Percentiles rank a stretch among this genome's conserved stretches.
These are phyloP conservation scores for Cyrtonyx montezumae DNA, from an alignment of 2,113 vertebrate genomes.

Conservation along the genomic window DNA sequence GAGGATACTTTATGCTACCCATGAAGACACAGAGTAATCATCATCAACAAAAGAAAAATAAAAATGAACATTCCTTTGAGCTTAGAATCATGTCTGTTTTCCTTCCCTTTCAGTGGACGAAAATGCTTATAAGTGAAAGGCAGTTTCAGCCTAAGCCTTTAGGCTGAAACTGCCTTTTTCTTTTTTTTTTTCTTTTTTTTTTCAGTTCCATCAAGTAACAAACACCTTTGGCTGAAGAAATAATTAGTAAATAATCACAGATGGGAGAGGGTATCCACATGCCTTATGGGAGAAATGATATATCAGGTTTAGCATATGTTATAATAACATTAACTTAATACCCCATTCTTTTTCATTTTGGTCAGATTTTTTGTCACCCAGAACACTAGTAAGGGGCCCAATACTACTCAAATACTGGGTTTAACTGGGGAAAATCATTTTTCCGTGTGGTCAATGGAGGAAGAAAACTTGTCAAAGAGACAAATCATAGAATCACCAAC, in stretches of 20 bases:
- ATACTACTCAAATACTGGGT: background rate
- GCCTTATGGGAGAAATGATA: background rate
- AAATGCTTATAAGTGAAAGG: background rate
- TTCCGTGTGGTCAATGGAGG: background rate
- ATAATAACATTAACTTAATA: background rate
- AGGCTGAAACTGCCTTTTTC: too few species aligned
- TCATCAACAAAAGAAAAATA: background rate
- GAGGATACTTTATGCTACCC: background rate
- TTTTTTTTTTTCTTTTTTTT: background rate
- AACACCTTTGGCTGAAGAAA: background rate
- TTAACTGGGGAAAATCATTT: background rate
- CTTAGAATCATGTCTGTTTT: constrained; percentile 10
- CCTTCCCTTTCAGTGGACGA: background rate
- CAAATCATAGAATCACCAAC: background rate
- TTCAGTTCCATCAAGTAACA: background rate
- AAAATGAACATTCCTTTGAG: background rate
- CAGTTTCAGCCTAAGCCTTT: background rate
- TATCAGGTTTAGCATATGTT: background rate
- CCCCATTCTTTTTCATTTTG: background rate
- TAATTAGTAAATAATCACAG: background rate
- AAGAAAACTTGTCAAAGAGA: background rate
- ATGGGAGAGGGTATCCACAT: background rate
- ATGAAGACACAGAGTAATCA: background rate
- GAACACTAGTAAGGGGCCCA: background rate
- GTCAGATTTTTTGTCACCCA: background rate